Percentiles rank a stretch among this genome's conserved stretches.
These are phyloP conservation scores for Trissolcus brochymenae DNA, from an alignment of 2,888 invertebrate species.

Conservation along the genomic window DNA sequence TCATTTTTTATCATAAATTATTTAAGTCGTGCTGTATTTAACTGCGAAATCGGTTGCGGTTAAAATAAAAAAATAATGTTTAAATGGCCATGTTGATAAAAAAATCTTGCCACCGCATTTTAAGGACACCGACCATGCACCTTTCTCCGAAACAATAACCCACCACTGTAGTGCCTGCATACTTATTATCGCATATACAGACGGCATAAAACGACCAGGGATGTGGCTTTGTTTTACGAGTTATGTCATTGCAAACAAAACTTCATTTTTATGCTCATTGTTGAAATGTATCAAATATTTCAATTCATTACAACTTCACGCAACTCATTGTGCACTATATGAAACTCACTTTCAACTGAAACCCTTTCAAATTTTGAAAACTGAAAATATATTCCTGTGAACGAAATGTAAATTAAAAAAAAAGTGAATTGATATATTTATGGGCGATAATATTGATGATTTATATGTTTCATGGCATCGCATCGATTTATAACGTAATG, in stretches of 20 bases:
- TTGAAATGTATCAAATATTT: no score
- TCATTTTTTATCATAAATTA: no score
- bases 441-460: no score
- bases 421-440: background rate
- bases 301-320: no score
- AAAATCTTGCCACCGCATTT: constrained; percentile 31
- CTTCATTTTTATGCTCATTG: no score
- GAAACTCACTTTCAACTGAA: no score
- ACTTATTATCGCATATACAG: constrained; percentile 64
- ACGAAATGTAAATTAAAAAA: background rate
- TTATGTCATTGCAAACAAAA: background rate
- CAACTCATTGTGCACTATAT: no score
- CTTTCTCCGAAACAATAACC: constrained; percentile 70
- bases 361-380: no score
- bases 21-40: no score
- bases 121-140: constrained; percentile 46
- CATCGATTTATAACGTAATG: no score
- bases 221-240: constrained; percentile 60
- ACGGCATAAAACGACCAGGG: constrained; percentile 55
- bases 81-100: constrained; percentile 21
- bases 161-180: constrained; percentile 63
- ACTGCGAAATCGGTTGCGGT: constrained; percentile 32
- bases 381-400: no score
- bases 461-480: background rate
- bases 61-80: background rate